These are phyloP conservation scores for Phlogophora meticulosa DNA, from an alignment of 2,888 invertebrate genomes.

Conservation along the genomic window DNA sequence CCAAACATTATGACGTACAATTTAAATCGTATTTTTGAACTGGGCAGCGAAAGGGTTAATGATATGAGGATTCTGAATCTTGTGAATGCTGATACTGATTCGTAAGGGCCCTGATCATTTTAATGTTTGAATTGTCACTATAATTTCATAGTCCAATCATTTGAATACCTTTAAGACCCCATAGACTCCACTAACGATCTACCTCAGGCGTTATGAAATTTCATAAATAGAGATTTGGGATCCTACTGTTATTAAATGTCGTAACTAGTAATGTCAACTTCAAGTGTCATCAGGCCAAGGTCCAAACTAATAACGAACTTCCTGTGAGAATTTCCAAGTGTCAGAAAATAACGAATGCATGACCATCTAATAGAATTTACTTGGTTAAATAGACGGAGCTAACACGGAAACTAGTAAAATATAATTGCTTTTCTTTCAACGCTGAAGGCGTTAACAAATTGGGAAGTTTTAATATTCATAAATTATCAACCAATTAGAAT, in stretches of 20 bases:
- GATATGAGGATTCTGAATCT: not conserved
- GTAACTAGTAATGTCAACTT: slow-evolving; percentile 45
- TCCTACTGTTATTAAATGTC: slow-evolving; percentile 48
- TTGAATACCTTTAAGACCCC: slow-evolving; percentile 10
- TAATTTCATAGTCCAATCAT: slow-evolving; percentile 8
- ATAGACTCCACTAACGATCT: slow-evolving; percentile 34
- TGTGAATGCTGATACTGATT: not conserved
- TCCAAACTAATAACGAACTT: slow-evolving; percentile 29
- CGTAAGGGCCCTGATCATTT: not conserved
- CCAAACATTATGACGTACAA: too few relatives aligned
- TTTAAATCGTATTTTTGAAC: too few relatives aligned
- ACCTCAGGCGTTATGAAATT: slow-evolving; percentile 26
- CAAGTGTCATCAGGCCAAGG: slow-evolving; percentile 6
- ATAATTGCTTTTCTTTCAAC: slow-evolving; percentile 37
- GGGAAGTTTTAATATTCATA: slow-evolving; percentile 61
- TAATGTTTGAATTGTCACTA: slow-evolving; percentile 14
- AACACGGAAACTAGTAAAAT: slow-evolving; percentile 29
- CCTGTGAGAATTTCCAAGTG: slow-evolving; percentile 25
- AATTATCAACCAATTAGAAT: slow-evolving; percentile 67
- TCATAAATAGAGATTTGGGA: slow-evolving; percentile 49
- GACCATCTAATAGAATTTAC: slow-evolving; percentile 23
- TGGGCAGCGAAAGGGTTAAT: too few relatives aligned
- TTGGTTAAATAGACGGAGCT: slow-evolving; percentile 2
- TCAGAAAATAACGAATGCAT: slow-evolving; percentile 34
- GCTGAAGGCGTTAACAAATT: slow-evolving; percentile 51